Evolutionary conservation across 35 echinoderm and acorn worm species (phyloP).

Genomic region (Amphiura filiformis): DNA sequence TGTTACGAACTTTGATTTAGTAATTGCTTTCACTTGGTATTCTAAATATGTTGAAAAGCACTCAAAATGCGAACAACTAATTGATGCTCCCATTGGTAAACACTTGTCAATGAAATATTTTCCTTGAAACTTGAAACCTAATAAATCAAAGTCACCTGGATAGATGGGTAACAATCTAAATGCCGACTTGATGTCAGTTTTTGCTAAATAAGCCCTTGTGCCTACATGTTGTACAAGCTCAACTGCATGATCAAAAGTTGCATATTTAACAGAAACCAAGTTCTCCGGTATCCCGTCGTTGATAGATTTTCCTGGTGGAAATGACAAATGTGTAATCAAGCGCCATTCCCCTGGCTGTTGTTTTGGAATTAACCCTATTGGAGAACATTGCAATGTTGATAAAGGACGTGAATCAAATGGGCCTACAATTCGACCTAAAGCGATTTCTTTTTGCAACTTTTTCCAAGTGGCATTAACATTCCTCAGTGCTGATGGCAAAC

Average conservation of each 20-base stretch:
- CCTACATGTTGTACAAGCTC: not conserved
- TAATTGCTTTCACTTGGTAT: not conserved
- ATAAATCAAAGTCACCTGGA: constrained; percentile 35
- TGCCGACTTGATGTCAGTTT: constrained; percentile 47
- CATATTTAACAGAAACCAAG: constrained; percentile 5
- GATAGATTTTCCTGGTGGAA: constrained; percentile 6
- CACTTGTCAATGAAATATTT: constrained; percentile 28
- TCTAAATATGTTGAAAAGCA: constrained; percentile 27
- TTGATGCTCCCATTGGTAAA: constrained; percentile 9
- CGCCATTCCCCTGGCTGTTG: constrained; percentile 14
- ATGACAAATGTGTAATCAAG: constrained; percentile 36
- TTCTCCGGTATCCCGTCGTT: constrained; percentile 23
- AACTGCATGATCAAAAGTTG: constrained; percentile 29
- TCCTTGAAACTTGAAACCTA: constrained; percentile 37
- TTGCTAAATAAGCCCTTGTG: not conserved
- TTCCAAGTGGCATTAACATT: not conserved
- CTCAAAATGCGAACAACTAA: constrained; percentile 3
- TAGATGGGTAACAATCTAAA: constrained; percentile 32
- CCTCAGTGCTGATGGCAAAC: not conserved
- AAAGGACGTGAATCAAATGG: constrained; percentile 16
- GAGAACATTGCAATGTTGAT: constrained; percentile 33
- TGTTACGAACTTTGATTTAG: not conserved
- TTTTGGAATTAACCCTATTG: constrained; percentile 44
- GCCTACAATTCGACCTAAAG: constrained; percentile 27
- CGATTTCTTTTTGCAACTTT: constrained; percentile 19